Conservation (phyloP, 2,113 vertebrate genomes). For the Cichladusa arquata region DNA sequence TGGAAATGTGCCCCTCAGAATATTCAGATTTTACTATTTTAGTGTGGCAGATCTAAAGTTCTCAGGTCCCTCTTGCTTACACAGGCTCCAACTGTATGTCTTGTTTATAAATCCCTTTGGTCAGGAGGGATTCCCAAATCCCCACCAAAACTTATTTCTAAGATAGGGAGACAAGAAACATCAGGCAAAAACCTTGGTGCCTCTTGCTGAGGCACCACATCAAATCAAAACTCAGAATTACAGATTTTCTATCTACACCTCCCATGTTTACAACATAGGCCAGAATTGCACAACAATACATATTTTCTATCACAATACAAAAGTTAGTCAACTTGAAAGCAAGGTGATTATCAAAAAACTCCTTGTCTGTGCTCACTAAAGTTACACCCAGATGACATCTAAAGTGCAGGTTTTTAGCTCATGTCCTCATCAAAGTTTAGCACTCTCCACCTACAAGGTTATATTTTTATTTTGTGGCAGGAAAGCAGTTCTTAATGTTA, state of each 20-base stretch:
- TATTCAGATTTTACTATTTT: background rate
- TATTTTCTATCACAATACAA: background rate
- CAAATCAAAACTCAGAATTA: background rate
- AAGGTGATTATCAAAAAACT: background rate
- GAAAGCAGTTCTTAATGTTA: constrained; percentile 29
- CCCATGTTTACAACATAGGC: background rate
- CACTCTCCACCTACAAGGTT: background rate
- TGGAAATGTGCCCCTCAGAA: background rate
- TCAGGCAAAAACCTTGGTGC: background rate
- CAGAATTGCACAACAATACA: background rate
- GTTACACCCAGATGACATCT: background rate
- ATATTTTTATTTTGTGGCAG: constrained; percentile 4
- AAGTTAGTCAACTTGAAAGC: background rate
- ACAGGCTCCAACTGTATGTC: background rate
- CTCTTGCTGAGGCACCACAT: background rate
- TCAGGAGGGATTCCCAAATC: background rate
- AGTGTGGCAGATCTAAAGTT: background rate
- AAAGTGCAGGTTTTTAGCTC: background rate
- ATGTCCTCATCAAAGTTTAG: background rate
- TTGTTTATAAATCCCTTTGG: background rate
- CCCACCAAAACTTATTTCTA: background rate
- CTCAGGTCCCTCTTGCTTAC: background rate
- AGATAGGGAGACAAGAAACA: background rate
- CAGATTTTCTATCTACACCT: background rate
- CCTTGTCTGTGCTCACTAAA: background rate